Evolutionary conservation across 2,113 vertebrate genomes (phyloP), one percentile per base, ranked within the genome.

Genomic region (Pollimyrus isidori): DNA sequence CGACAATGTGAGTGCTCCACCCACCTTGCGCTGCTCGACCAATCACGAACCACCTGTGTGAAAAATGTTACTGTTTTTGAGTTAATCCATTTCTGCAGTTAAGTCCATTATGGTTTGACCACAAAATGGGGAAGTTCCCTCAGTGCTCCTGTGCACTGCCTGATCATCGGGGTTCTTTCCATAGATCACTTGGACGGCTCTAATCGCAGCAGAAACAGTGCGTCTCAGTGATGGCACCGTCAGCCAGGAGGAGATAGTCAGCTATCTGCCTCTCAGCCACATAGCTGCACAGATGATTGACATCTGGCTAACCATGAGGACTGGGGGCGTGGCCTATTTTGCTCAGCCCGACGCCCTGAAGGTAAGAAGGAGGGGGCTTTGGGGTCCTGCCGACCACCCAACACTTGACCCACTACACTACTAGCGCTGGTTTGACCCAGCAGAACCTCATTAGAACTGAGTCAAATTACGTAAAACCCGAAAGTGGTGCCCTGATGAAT

Each of bases 251-350:
- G 0, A 76, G 0, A 94, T 98, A 89, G 92, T 99, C 91, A 99
- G 98, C 92, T 99, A 99, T 91, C 96, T 99, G 62, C 98, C 98
- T 0, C 97, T 99, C 90, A 99, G 98, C 89, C 98, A 99, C 91
- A 90, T 99, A 0, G 96, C 98, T 0, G 97, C 98, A 0, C 98
- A 99, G 92, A 98, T 99, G 95, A 91, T 96, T 0, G 98, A 99
- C 84, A 95, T 99, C n/a, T 99, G 98, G 98, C 26, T 95, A 1
- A 89, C 95, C 7, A 95, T 99, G 89, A 95, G 90, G n/a, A 92
- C 95, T 0, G 98, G 98, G 2, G 96, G 92, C 0, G 90, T 93
- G 1, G 94, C 94, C 0, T 95, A 96, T 94, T 99, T 99, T 4
- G 98, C 98, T 39, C 96, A 97, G 21, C 97, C 98, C 0, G 97